Percentiles rank a stretch among this genome's conserved stretches.
These are phyloP conservation scores for Dorcus parallelipipedus DNA, from an alignment of 2,888 invertebrate species.

Conservation along the genomic window DNA sequence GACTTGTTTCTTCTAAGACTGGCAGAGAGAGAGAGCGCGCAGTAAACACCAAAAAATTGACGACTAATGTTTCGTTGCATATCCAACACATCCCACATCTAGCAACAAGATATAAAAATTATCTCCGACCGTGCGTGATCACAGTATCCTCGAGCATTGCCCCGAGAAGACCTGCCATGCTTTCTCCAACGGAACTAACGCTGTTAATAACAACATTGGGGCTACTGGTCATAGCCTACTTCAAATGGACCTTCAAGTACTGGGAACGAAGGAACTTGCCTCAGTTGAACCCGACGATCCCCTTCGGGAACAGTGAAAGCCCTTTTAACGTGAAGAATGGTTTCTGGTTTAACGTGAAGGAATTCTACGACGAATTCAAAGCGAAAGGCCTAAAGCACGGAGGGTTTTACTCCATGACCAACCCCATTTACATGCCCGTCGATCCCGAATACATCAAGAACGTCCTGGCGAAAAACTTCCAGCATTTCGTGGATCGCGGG, in stretches of 20 bases:
- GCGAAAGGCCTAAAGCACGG: constrained; percentile 5
- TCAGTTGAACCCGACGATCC: constrained; percentile 2
- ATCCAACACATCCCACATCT: no score
- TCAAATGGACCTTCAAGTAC: constrained; percentile 9
- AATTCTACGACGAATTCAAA: constrained; percentile 10
- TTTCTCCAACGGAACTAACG: no score
- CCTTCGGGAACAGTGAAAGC: constrained; percentile 13
- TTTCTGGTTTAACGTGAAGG: not conserved
- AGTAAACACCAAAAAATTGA: no score
- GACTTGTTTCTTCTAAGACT: no score
- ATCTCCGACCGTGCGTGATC: no score
- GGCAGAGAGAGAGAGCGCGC: no score
- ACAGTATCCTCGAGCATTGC: no score
- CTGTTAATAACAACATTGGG: no score
- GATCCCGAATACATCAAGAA: not conserved
- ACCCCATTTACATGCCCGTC: constrained; percentile 11
- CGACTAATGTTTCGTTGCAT: no score
- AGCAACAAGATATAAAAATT: no score
- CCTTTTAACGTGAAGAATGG: not conserved
- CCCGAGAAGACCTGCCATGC: no score
- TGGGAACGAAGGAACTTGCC: constrained; percentile 12
- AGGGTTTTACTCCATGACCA: constrained; percentile 9
- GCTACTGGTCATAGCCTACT: not conserved
- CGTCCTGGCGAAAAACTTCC: constrained; percentile 10
- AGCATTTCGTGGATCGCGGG: constrained; percentile 6